Percentiles rank a stretch among this genome's conserved stretches.
Evolutionary conservation across 2,888 invertebrate species (phyloP).

Genomic region (Cerceris rybyensis): DNA sequence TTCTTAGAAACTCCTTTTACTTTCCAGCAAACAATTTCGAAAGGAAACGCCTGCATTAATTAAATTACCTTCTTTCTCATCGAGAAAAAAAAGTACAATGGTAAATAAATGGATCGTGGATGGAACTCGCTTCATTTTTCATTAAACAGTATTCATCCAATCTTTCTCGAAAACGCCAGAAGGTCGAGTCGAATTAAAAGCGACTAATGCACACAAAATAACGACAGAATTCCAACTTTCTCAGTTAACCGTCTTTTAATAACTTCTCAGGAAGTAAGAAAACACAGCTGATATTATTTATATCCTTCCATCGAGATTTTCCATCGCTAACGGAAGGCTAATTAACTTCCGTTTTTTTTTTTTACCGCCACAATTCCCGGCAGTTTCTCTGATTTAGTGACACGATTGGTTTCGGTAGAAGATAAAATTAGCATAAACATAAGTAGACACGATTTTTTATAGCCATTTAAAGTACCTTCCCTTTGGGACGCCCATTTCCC

Average conservation of each 20-base stretch:
- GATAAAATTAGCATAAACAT: conserved; percentile 79
- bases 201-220: no score
- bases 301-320: not conserved
- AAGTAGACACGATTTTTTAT: conserved; percentile 74
- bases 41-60: conserved; percentile 28
- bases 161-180: not conserved
- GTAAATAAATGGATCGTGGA: not conserved
- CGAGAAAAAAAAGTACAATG: not conserved
- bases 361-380: not conserved
- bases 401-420: conserved; percentile 73
- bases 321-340: not conserved
- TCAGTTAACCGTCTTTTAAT: no score
- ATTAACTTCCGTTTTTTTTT: conserved; percentile 26
- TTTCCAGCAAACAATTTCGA: conserved; percentile 25
- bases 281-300: no score
- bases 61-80: conserved; percentile 27
- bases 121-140: not conserved
- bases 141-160: not conserved
- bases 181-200: no score
- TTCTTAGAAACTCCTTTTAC: conserved; percentile 17
- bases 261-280: no score
- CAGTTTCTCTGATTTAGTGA: conserved; percentile 67
- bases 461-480: conserved; percentile 60
- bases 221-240: no score
- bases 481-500: conserved; percentile 64